Conservation (phyloP, 2,113 vertebrate species). For the Gopherus evgoodei region DNA sequence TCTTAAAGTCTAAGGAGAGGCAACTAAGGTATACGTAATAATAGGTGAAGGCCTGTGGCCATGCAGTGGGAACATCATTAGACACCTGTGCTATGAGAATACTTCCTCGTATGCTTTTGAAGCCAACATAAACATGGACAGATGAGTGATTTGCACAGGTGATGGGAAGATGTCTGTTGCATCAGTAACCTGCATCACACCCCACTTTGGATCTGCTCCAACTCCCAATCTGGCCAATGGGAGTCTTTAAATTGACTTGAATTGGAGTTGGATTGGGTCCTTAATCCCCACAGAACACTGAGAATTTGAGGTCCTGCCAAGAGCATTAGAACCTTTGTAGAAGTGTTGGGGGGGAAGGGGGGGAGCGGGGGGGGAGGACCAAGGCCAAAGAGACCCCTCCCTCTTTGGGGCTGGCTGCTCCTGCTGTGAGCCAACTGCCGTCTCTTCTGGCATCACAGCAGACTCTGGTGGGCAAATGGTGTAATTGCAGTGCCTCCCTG, state of each 20-base stretch:
- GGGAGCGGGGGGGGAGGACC: too few species aligned
- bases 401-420: not conserved
- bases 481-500: not conserved
- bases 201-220: rapidly evolving
- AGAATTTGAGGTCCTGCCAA: too few species aligned
- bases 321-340: not conserved
- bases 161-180: not conserved
- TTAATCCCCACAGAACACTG: too few species aligned
- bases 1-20: not conserved
- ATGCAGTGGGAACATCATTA: not conserved
- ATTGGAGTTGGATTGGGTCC: not conserved
- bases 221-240: not conserved
- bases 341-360: rapidly evolving
- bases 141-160: not conserved
- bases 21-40: rapidly evolving
- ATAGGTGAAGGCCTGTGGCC: not conserved
- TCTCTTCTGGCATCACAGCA: not conserved
- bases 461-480: not conserved
- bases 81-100: not conserved
- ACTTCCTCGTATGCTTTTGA: not conserved
- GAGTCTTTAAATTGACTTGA: not conserved
- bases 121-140: not conserved
- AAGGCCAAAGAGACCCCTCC: not conserved
- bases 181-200: not conserved
- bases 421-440: not conserved